Evolutionary conservation across 2,797 vertebrate species (phyloP), one percentile per base, ranked within the genome.

Genomic region (Atherinosoma microstoma): DNA sequence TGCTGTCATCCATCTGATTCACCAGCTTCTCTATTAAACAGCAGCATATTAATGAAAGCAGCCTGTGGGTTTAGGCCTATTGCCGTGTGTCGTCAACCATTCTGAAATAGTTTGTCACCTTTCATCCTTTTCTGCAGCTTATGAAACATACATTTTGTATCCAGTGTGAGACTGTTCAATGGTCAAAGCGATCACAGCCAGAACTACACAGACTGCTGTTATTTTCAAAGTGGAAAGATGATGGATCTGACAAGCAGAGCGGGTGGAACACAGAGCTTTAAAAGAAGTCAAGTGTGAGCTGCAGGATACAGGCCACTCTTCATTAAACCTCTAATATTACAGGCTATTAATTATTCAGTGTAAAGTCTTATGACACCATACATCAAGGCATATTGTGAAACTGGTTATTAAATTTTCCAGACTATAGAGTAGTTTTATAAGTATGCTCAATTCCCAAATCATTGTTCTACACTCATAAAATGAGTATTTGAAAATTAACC

Each of bases 321-420:
- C 76, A 86, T 87, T 83, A 85, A 75, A 71, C 65, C 64, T 51
- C 80, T 73, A 80, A 86, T 79, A 85, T 81, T 81, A 78, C 47
- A 72, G 51, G 38, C 45, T 62, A 85, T 89, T 84, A 87, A 89
- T 85, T 76, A 89, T 89, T 90, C 64, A 91, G 53, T 66, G 51
- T 40, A 11, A 61, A 68, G 69, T 22, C 70, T 79, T 63, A 76
- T 75, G 73, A 82, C 82, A 80, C 38, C 58, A 54, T 84, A 76
- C 64, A 81, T 87, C 79, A 87, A 16, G 30, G 56, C 56, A 63
- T 67, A 64, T 73, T 69, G 86, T 15, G 58, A 59, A 54, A 35
- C 67, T 24, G 62, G 40, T 70, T 74, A 60, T 72, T 57, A 54
- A 76, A 76, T 59, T 35, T 68, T 79, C 51, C 12, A 24, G 34